Evolutionary conservation across 2,888 invertebrate genomes (phyloP).

Genomic region (Xestia rhomboidea): DNA sequence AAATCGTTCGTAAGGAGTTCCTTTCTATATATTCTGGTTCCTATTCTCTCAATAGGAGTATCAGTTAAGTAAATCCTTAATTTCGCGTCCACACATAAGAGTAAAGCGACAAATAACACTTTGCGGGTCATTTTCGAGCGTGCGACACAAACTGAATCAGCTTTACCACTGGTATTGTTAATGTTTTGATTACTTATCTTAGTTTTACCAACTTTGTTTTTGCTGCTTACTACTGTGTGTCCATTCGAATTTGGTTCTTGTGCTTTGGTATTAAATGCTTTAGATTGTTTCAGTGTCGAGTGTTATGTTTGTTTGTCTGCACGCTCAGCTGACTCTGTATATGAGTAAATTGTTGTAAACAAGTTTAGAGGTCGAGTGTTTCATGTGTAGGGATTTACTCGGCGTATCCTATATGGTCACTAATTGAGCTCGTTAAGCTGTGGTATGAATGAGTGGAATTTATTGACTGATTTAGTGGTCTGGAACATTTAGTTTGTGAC

Average conservation of each 20-base stretch:
- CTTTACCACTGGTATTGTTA: slow-evolving; percentile 73
- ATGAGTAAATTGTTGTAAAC: slow-evolving; percentile 79
- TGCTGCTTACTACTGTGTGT: slow-evolving; percentile 53
- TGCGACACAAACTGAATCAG: slow-evolving; percentile 68
- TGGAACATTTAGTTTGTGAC: slow-evolving; percentile 29
- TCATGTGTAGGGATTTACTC: slow-evolving; percentile 53
- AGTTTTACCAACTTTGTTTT: slow-evolving; percentile 69
- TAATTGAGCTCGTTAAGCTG: slow-evolving; percentile 63
- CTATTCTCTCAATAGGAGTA: slow-evolving; percentile 80
- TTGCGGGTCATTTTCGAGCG: slow-evolving; percentile 70
- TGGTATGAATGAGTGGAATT: slow-evolving; percentile 44
- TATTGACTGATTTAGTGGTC: slow-evolving; percentile 34
- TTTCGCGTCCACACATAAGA: slow-evolving; percentile 76
- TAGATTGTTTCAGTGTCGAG: slow-evolving; percentile 23
- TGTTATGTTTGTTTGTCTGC: slow-evolving; percentile 54
- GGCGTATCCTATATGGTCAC: slow-evolving; percentile 31
- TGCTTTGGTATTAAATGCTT: slow-evolving; percentile 52
- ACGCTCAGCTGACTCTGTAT: slow-evolving; percentile 71
- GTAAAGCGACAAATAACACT: slow-evolving; percentile 63
- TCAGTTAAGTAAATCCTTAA: slow-evolving; percentile 78
- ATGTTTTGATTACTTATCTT: slow-evolving; percentile 79
- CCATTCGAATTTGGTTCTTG: slow-evolving; percentile 69
- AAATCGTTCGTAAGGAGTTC: slow-evolving; percentile 80
- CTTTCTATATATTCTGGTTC: slow-evolving; percentile 81
- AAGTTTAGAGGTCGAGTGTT: slow-evolving; percentile 74